Evolutionary conservation across 2,113 vertebrate species (phyloP).

Genomic region (Antechinus flavipes): DNA sequence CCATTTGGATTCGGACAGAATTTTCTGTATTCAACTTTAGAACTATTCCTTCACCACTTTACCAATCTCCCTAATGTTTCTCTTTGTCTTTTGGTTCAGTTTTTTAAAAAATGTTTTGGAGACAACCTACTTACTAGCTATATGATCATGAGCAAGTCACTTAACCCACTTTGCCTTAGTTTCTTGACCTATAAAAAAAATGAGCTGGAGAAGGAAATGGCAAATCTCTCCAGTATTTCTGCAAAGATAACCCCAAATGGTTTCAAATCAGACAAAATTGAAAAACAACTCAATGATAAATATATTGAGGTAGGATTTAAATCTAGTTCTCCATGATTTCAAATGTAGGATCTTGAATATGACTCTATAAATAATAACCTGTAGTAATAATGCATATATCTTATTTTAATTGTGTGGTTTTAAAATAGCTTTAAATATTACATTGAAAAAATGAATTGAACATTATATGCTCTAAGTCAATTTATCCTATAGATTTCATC

Average conservation of each 20-base stretch:
- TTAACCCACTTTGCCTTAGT: neutral
- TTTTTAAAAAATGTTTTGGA: neutral
- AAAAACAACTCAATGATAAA: neutral
- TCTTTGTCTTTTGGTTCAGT: neutral
- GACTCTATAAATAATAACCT: neutral
- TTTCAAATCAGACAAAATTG: too few relatives aligned
- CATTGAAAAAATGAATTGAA: neutral
- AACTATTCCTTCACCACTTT: neutral
- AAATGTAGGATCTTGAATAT: neutral
- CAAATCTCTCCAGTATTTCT: neutral
- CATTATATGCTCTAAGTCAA: neutral
- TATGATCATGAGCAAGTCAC: neutral
- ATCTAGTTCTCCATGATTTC: neutral
- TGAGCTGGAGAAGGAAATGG: neutral
- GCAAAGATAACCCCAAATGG: neutral
- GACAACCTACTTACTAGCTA: neutral
- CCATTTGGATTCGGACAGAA: neutral
- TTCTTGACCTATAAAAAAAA: neutral
- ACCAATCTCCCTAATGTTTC: neutral
- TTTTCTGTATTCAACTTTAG: neutral
- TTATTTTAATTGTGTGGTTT: neutral
- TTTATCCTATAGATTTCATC: neutral
- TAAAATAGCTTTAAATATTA: neutral
- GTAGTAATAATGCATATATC: neutral
- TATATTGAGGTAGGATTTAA: neutral